Conservation (phyloP, 2,888 invertebrate species). For the Volucella zonaria region DNA sequence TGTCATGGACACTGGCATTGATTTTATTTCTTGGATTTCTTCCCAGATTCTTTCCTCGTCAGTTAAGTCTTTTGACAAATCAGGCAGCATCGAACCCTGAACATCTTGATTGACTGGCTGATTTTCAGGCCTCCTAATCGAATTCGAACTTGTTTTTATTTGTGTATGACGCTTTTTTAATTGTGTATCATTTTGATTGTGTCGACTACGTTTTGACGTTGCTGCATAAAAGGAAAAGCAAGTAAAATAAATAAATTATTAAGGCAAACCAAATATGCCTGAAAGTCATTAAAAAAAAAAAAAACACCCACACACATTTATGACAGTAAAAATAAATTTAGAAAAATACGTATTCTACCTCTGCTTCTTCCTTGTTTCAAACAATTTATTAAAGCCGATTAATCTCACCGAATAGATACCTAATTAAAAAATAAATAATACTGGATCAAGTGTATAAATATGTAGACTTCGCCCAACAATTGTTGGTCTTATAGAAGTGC, state of each 20-base stretch:
- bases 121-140: conserved; percentile 83
- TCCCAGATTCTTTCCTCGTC: conserved; percentile 93
- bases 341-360: too few species aligned
- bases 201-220: conserved; percentile 87
- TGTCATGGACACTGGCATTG: conserved; percentile 92
- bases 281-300: neutral
- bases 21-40: conserved; percentile 92
- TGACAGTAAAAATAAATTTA: too few species aligned
- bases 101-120: conserved; percentile 84
- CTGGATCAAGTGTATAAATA: too few species aligned
- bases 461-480: too few species aligned
- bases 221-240: conserved; percentile 76
- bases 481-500: too few species aligned
- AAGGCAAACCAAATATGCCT: neutral
- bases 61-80: conserved; percentile 87
- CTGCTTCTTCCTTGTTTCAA: too few species aligned
- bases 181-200: conserved; percentile 85
- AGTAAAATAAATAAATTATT: neutral
- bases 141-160: conserved; percentile 83
- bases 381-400: too few species aligned
- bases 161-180: conserved; percentile 86
- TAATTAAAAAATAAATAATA: too few species aligned
- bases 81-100: conserved; percentile 91
- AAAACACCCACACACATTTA: too few species aligned
- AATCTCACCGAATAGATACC: too few species aligned